Conservation (phyloP, 2,888 invertebrate species). For the Oscheius sp. region DNA sequence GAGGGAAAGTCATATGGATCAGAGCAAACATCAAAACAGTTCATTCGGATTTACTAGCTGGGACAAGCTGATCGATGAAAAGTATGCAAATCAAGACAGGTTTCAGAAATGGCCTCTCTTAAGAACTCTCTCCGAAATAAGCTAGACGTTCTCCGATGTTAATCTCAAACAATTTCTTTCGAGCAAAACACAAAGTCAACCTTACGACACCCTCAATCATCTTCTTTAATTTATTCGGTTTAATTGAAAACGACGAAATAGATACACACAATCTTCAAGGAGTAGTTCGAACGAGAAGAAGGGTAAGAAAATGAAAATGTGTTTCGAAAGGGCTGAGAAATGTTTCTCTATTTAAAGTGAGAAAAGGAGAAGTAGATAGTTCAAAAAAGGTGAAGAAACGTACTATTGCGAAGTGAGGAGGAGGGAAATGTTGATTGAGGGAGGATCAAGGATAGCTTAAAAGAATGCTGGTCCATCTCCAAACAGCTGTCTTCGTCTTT, state of each 20-base stretch:
- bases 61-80: neutral
- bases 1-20: neutral
- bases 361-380: neutral
- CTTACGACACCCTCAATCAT: too few relatives aligned
- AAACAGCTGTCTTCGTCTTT: constrained; percentile 6
- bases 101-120: too few relatives aligned
- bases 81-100: neutral
- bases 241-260: too few relatives aligned
- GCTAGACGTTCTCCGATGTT: too few relatives aligned
- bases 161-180: too few relatives aligned
- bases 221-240: too few relatives aligned
- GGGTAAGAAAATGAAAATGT: neutral
- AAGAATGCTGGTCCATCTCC: neutral
- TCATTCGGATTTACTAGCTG: too few relatives aligned
- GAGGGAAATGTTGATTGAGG: constrained; percentile 16
- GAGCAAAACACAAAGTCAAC: too few relatives aligned
- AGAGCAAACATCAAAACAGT: constrained; percentile 1
- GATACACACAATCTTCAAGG: too few relatives aligned
- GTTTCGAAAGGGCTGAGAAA: too few relatives aligned
- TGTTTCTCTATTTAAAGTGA: neutral
- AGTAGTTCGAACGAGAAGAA: neutral
- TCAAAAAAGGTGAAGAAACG: neutral
- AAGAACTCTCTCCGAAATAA: too few relatives aligned
- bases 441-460: constrained; percentile 12
- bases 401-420: neutral